phyloP scores from a whole-genome alignment of 2,113 vertebrate species.

The Etia nguti region DNA sequence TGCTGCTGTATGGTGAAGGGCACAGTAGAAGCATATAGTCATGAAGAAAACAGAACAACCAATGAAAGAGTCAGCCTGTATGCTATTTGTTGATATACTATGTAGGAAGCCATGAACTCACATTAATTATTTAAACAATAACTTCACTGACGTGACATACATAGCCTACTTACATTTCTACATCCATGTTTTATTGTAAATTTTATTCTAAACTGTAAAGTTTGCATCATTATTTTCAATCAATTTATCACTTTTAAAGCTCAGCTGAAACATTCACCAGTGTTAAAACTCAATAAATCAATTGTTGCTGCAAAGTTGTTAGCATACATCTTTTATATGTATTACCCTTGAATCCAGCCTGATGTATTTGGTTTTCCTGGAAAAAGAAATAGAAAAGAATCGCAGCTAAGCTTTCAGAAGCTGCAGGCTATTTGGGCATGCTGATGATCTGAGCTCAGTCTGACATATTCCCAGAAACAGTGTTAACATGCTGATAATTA shows the following conservation, averaged over 20 bases:
- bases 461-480: background rate
- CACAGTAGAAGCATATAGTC: background rate
- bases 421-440: background rate
- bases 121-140: background rate
- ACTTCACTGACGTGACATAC: background rate
- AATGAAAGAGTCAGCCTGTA: background rate
- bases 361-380: background rate
- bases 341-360: background rate
- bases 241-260: background rate
- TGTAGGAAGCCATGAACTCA: background rate
- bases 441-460: background rate
- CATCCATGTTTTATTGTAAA: background rate
- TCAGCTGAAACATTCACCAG: background rate
- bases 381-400: background rate
- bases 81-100: background rate
- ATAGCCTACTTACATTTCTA: background rate
- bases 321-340: background rate
- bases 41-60: constrained; percentile 2
- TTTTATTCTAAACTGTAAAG: background rate
- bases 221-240: background rate
- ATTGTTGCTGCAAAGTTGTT: background rate
- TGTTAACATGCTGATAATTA: background rate
- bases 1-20: background rate
- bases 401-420: background rate
- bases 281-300: background rate